Conservation (phyloP, 2,113 vertebrate genomes). For the Setophaga petechia region DNA sequence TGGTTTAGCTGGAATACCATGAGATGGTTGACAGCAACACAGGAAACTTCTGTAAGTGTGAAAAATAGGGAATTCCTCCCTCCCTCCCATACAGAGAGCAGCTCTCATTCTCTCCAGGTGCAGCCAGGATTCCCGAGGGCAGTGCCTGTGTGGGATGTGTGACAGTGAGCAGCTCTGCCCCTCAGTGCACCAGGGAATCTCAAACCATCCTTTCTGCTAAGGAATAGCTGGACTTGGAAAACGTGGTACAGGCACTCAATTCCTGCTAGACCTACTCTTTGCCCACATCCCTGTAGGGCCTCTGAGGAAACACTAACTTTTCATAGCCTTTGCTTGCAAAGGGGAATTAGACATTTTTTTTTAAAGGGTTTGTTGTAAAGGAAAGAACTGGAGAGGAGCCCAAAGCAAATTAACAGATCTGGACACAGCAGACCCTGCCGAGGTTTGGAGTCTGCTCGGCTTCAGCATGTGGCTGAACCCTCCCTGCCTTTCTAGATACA, state of each 20-base stretch:
- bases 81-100: background rate
- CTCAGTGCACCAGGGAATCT: background rate
- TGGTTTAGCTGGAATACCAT: background rate
- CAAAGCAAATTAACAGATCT: conserved; percentile 54
- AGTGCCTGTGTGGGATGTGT: background rate
- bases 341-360: background rate
- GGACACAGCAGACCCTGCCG: background rate
- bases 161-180: background rate
- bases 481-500: conserved; percentile 31
- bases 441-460: background rate
- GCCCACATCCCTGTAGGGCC: background rate
- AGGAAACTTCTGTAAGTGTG: background rate
- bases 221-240: background rate
- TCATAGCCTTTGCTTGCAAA: background rate
- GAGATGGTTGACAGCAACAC: background rate
- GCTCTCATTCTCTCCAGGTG: fast-evolving
- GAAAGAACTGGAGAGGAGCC: conserved; percentile 42
- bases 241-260: background rate
- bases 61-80: background rate
- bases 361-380: conserved; percentile 1
- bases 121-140: background rate
- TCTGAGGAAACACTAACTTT: background rate
- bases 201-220: background rate
- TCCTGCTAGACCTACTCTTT: background rate
- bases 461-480: conserved; percentile 31